Conservation (phyloP, 1,140 invertebrate genomes). For the Delia radicum region DNA sequence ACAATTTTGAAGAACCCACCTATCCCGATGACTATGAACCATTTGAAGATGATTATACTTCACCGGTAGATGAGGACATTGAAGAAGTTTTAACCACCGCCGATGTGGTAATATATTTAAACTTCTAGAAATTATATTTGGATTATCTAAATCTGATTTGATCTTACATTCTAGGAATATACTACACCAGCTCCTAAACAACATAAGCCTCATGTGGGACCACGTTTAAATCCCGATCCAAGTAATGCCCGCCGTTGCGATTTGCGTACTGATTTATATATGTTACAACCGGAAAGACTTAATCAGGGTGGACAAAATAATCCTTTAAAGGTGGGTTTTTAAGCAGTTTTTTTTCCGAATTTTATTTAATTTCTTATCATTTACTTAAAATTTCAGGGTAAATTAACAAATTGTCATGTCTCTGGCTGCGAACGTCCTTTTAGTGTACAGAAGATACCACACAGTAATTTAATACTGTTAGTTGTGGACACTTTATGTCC, state of each 20-base stretch:
- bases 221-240: conserved; percentile 59
- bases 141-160: too few relatives aligned
- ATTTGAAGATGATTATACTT: conserved; percentile 44
- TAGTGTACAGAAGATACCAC: conserved; percentile 88
- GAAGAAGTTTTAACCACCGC: conserved; percentile 53
- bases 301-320: conserved; percentile 75
- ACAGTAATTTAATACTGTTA: conserved; percentile 86
- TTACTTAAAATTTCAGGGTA: conserved; percentile 66
- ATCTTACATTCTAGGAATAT: conserved; percentile 44
- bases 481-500: conserved; percentile 88
- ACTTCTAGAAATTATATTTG: too few relatives aligned
- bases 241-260: conserved; percentile 74
- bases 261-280: conserved; percentile 83
- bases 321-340: conserved; percentile 60
- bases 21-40: conserved; percentile 51
- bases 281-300: conserved; percentile 76
- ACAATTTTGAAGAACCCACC: conserved; percentile 46
- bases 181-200: conserved; percentile 50
- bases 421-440: conserved; percentile 89
- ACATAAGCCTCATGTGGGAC: conserved; percentile 55
- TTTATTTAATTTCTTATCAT: neutral
- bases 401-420: conserved; percentile 85
- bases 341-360: neutral
- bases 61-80: conserved; percentile 48
- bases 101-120: conserved; percentile 40